Evolutionary conservation across 1,140 invertebrate genomes (phyloP).

Genomic region (Drosophila sucinea): DNA sequence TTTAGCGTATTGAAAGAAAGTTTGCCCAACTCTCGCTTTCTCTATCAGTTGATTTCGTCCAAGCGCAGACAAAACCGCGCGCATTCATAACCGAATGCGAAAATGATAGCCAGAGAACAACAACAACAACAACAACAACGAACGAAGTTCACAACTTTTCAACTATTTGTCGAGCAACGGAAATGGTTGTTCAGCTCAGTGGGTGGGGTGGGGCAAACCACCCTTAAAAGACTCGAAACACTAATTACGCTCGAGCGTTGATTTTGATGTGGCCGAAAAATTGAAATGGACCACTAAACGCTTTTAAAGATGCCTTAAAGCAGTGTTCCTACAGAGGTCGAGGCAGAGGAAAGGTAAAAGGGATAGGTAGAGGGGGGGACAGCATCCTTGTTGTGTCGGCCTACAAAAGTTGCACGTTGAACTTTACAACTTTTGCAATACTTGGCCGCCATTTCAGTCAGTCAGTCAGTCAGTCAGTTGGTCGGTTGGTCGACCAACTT

Average conservation of each 20-base stretch:
- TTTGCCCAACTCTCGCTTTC: constrained; percentile 33
- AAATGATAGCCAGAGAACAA: constrained; percentile 61
- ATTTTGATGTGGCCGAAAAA: constrained; percentile 72
- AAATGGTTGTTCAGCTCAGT: neutral
- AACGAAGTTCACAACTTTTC: constrained; percentile 71
- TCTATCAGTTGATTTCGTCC: constrained; percentile 50
- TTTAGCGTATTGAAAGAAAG: constrained; percentile 10
- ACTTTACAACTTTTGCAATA: constrained; percentile 73
- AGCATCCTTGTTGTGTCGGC: constrained; percentile 31
- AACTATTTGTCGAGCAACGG: constrained; percentile 50
- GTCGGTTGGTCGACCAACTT: constrained; percentile 54
- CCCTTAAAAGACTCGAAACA: constrained; percentile 39
- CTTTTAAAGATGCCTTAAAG: constrained; percentile 69
- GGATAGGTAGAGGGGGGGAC: constrained; percentile 2
- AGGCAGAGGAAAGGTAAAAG: neutral
- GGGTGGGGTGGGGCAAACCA: constrained; percentile 25
- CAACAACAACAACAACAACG: no score
- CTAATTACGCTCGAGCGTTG: constrained; percentile 70
- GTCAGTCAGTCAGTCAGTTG: constrained; percentile 51
- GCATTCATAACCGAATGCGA: constrained; percentile 72
- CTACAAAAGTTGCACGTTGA: constrained; percentile 68
- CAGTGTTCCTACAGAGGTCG: neutral
- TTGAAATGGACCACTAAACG: constrained; percentile 66
- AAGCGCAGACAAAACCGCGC: constrained; percentile 44
- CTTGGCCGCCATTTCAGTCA: constrained; percentile 42